These are phyloP conservation scores for Protophormia terraenovae DNA, from an alignment of 2,888 invertebrate species.

Conservation along the genomic window DNA sequence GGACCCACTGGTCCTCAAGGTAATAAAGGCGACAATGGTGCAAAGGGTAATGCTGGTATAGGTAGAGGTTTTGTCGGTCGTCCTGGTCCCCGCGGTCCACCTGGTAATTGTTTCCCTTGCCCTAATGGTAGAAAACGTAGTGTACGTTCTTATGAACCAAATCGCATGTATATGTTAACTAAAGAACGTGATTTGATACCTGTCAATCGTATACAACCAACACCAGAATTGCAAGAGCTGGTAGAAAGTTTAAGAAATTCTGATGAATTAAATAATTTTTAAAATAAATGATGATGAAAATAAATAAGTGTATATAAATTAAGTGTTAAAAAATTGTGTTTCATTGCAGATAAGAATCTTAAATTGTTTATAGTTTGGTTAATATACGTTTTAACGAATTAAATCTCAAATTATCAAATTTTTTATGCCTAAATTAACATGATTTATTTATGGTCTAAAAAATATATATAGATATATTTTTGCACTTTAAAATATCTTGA, in stretches of 20 bases:
- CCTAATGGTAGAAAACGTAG: background rate
- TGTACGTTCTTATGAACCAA: background rate
- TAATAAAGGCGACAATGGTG: background rate
- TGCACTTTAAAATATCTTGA: too few relatives aligned
- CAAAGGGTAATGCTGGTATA: background rate
- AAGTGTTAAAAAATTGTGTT: constrained; percentile 1
- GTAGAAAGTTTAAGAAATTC: background rate
- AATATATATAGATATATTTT: too few relatives aligned
- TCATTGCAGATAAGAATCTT: background rate
- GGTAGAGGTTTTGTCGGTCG: background rate
- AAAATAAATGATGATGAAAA: background rate
- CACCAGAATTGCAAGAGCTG: background rate
- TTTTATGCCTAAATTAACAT: too few relatives aligned
- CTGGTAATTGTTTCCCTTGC: constrained; percentile 15
- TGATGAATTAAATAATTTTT: background rate
- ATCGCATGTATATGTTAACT: constrained; percentile 23
- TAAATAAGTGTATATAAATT: background rate
- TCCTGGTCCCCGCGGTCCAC: background rate
- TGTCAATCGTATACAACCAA: background rate
- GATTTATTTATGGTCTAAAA: too few relatives aligned
- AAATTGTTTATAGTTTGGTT: too few relatives aligned
- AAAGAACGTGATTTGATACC: constrained; percentile 19
- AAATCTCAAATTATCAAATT: too few relatives aligned
- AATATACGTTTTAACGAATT: too few relatives aligned
- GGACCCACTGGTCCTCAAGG: background rate